Evolutionary conservation across 2,888 invertebrate species (phyloP), one percentile per base, ranked within the genome.

Genomic region (Ophion costatus): DNA sequence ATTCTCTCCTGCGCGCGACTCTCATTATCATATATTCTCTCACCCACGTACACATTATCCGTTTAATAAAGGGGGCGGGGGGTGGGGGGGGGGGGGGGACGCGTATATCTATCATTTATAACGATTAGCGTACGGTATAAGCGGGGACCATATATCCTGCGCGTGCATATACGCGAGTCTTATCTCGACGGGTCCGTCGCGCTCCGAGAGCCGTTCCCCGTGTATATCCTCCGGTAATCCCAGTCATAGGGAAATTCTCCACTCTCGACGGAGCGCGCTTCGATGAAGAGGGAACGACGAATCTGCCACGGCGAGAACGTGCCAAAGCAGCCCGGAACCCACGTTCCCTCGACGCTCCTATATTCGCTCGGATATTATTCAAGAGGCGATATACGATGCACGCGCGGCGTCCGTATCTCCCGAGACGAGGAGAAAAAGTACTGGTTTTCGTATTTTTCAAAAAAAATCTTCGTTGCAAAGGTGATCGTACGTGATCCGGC

Each of bases 351-450:
- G n/a, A 24, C 51, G 9, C 67, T 67, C 67, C 24, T 22, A 14
- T 45, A 45, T 45, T 45, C 20, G 42, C 33, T 83, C 79, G 79
- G 75, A 38, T 38, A 83, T 83, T 80, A 83, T 83, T 80, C 79
- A 80, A 75, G 74, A 75, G 75, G 78, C 83, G 75, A 78, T 45
- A 63, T 42, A 38, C 38, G 38, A 7, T 42, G 38, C 42, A 38
- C 38, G 38, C 38, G 38, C 38, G 38, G 6, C 38, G 38, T 38
- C 38, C 9, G 38, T 38, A 38, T 38, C 38, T 38, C 9, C 9
- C 38, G 7, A 38, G 38, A 38, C 38, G 38, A 9, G 7, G 9
- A 38, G 38, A 38, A 38, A 38, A 38, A 38, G 38, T 38, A 38
- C 38, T 7, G 38, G 38, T 38, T 38, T 38, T 38, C 9, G 38